Percentiles rank a stretch among this genome's conserved stretches.
Conservation (phyloP, 2,888 invertebrate species). For the Lissocephala sabroskyi region DNA sequence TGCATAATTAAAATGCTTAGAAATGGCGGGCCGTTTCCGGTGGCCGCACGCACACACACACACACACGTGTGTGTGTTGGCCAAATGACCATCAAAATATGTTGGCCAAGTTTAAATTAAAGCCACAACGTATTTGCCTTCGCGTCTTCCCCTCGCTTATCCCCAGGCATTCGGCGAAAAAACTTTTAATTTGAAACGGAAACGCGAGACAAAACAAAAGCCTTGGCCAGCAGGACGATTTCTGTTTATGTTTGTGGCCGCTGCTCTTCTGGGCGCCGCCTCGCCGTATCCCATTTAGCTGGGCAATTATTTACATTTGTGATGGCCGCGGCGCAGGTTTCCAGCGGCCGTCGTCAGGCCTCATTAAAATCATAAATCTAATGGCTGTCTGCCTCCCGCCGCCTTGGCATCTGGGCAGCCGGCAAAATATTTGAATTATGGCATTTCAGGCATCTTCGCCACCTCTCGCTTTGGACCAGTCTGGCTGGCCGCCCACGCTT, state of each 20-base stretch:
- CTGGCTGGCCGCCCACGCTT: no score
- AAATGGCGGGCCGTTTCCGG: conserved; percentile 33
- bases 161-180: conserved; percentile 18
- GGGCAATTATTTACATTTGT: conserved; percentile 50
- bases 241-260: no score
- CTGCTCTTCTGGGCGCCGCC: neutral
- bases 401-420: conserved; percentile 6
- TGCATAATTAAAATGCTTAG: conserved; percentile 35
- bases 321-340: conserved; percentile 14
- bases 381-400: conserved; percentile 20
- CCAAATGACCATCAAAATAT: no score
- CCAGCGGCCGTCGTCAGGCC: conserved; percentile 9
- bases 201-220: conserved; percentile 18
- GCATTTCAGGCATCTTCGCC: conserved; percentile 6
- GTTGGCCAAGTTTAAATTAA: conserved; percentile 25
- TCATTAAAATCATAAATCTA: conserved; percentile 55
- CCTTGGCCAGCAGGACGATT: neutral
- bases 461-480: no score
- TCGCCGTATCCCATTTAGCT: conserved; percentile 46
- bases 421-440: conserved; percentile 31
- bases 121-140: conserved; percentile 7
- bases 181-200: conserved; percentile 49
- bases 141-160: neutral
- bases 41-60: no score
- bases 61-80: conserved; percentile 2